Evolutionary conservation across 1,140 invertebrate species (phyloP).

Genomic region (Rhagoletis zephyria): DNA sequence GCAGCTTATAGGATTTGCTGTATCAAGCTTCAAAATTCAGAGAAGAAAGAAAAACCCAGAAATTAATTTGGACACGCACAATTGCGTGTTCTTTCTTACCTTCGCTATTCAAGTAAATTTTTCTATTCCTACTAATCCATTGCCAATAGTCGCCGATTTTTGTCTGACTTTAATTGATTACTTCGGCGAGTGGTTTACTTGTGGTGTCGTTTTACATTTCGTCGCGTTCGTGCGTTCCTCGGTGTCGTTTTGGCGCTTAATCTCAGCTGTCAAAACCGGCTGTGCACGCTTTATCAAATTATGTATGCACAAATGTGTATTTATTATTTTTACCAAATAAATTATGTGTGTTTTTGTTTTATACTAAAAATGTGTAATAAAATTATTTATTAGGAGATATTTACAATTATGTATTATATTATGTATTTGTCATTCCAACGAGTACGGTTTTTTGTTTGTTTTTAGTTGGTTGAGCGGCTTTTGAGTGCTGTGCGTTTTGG

Average conservation of each 20-base stretch:
- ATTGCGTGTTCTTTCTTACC: not conserved
- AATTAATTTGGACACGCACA: constrained; percentile 42
- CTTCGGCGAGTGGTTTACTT: constrained; percentile 26
- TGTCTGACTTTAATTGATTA: constrained; percentile 41
- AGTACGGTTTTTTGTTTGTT: no score
- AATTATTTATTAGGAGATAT: no score
- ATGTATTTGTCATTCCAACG: no score
- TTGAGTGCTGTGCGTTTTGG: no score
- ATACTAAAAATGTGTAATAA: no score
- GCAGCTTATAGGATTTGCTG: constrained; percentile 12
- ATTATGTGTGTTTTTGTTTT: not conserved
- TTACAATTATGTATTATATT: no score
- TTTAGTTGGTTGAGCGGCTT: no score
- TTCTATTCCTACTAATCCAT: not conserved
- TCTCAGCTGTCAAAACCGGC: constrained; percentile 18
- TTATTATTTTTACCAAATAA: not conserved
- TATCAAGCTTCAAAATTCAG: not conserved
- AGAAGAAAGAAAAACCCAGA: not conserved
- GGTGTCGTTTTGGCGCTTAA: constrained; percentile 34
- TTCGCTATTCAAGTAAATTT: not conserved
- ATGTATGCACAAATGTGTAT: not conserved
- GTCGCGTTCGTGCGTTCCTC: not conserved
- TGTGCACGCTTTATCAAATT: constrained; percentile 4
- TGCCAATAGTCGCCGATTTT: constrained; percentile 45
- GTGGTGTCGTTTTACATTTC: constrained; percentile 33